Conservation (phyloP, 2,113 vertebrate genomes). For the Cyanoderma ruficeps region DNA sequence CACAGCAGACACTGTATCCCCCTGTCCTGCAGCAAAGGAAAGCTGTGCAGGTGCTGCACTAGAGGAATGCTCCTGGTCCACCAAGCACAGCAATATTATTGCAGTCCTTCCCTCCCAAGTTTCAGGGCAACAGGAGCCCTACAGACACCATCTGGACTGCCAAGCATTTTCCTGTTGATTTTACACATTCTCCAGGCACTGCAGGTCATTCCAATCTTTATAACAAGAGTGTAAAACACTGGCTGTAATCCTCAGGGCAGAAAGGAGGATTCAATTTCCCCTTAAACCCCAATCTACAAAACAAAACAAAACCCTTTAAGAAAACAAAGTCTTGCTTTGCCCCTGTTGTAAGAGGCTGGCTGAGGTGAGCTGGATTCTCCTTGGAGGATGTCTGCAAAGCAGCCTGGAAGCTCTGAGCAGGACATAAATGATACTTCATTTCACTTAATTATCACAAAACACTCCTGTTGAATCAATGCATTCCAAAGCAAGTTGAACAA, state of each 20-base stretch:
- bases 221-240: background rate
- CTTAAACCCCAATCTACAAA: background rate
- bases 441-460: background rate
- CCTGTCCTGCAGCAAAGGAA: background rate
- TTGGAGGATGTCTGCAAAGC: background rate
- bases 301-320: background rate
- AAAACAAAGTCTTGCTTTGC: background rate
- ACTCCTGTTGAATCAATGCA: background rate
- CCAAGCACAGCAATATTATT: background rate
- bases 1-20: background rate
- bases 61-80: background rate
- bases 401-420: background rate
- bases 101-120: background rate
- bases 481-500: background rate
- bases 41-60: background rate
- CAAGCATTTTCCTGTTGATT: fast-evolving
- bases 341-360: background rate
- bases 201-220: background rate
- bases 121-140: background rate
- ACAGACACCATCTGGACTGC: background rate
- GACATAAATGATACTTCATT: background rate
- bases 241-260: background rate
- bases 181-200: background rate
- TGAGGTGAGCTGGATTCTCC: background rate
- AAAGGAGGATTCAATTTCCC: background rate